Conservation (phyloP, 2,113 vertebrate genomes). For the Melanotaenia duboulayi region DNA sequence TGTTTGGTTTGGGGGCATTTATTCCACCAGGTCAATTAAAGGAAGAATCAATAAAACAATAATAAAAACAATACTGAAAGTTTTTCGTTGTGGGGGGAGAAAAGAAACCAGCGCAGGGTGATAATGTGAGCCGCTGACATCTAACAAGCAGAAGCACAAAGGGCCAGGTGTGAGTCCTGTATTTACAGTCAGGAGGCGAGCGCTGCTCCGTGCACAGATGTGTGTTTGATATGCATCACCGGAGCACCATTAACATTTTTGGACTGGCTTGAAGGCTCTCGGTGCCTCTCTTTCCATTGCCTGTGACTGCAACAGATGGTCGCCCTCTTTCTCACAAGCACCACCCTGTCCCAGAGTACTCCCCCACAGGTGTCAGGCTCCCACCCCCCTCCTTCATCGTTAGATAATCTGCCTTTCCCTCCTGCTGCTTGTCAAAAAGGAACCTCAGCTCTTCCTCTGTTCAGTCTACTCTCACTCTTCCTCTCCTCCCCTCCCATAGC, state of each 20-base stretch:
- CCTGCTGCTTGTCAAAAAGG: constrained; percentile 48
- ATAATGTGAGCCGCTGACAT: constrained; percentile 26
- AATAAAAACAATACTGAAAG: constrained; percentile 71
- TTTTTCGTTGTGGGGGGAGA: constrained; percentile 31
- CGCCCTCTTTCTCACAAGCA: constrained; percentile 36
- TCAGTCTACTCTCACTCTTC: constrained; percentile 47
- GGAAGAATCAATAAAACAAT: constrained; percentile 73
- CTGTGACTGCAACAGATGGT: constrained; percentile 80
- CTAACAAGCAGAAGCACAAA: neutral
- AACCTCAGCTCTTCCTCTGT: constrained; percentile 47
- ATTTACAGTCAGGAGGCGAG: constrained; percentile 26
- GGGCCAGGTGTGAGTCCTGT: constrained; percentile 27
- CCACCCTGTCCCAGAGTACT: constrained; percentile 36
- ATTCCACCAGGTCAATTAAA: constrained; percentile 76
- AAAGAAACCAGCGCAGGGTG: constrained; percentile 18
- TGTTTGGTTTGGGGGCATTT: constrained; percentile 77
- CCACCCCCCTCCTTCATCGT: constrained; percentile 35
- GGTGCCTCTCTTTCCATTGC: constrained; percentile 50
- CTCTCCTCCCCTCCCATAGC: constrained; percentile 15
- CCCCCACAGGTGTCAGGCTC: constrained; percentile 71
- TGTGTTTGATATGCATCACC: constrained; percentile 72
- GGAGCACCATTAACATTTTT: constrained; percentile 75
- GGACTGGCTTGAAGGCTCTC: constrained; percentile 71
- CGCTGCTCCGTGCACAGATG: constrained; percentile 53
- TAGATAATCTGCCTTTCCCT: constrained; percentile 64